Percentiles rank a stretch among this genome's conserved stretches.
Conservation (phyloP, 2,113 vertebrate species). For the Hiodon alosoides region DNA sequence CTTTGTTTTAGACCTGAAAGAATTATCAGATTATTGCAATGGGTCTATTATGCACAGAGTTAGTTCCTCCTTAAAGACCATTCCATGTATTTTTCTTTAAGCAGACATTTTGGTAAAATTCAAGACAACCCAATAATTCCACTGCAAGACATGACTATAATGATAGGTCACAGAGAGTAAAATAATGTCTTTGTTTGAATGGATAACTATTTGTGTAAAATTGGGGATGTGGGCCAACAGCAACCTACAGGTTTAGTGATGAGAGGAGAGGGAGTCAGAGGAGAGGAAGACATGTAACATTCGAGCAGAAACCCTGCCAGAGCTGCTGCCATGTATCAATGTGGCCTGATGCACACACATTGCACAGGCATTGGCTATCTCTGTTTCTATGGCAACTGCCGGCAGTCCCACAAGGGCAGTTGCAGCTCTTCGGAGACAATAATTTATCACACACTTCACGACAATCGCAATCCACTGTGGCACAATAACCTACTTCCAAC, state of each 20-base stretch:
- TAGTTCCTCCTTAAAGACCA: neutral
- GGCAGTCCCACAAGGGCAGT: conserved; percentile 25
- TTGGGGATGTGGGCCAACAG: neutral
- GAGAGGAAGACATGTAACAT: neutral
- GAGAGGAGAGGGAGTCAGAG: neutral
- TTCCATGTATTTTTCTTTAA: neutral
- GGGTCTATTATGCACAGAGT: no score
- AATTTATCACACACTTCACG: conserved; percentile 28
- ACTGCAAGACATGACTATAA: neutral
- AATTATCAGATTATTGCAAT: no score
- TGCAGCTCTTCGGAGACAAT: conserved; percentile 33
- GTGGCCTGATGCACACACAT: conserved; percentile 24
- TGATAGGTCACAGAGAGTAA: neutral
- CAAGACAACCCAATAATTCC: neutral
- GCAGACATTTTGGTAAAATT: neutral
- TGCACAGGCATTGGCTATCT: conserved; percentile 29
- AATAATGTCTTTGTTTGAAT: neutral
- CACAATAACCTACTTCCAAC: conserved; percentile 62
- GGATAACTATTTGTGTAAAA: neutral
- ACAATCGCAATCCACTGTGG: conserved; percentile 47
- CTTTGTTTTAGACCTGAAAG: neutral
- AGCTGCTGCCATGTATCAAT: conserved; percentile 39
- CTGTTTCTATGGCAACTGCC: conserved; percentile 58
- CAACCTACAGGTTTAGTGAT: neutral
- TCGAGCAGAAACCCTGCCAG: neutral